A percentile compares a stretch with the other conserved stretches of the same genome.
Conservation (phyloP, 2,797 vertebrate genomes). For the Chiroxiphia lanceolata region DNA sequence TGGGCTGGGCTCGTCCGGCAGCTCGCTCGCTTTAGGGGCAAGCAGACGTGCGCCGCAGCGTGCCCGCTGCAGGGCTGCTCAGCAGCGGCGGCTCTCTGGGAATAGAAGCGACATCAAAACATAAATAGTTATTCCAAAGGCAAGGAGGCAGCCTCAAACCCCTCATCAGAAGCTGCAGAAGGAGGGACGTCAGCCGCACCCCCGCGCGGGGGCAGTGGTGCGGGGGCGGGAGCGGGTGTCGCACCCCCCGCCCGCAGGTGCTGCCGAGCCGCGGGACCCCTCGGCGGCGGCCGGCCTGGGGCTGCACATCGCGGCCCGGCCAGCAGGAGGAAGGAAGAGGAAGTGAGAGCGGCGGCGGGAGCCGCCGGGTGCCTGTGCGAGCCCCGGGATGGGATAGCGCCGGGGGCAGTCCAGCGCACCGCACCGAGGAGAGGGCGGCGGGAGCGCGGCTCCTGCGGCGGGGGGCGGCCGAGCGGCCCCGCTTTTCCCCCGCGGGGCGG, state of each 20-base stretch:
- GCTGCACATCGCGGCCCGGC: constrained; percentile 57
- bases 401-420: not conserved
- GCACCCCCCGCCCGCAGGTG: constrained; percentile 50
- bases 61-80: not conserved
- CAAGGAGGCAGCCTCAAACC: not conserved
- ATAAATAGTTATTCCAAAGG: not conserved
- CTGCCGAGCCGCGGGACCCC: not conserved
- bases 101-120: not conserved
- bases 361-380: not conserved
- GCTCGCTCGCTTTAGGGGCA: not conserved
- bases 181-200: not conserved
- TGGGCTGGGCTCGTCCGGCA: not conserved
- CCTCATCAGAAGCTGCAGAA: not conserved
- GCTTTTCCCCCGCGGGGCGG: not conserved
- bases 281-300: not conserved
- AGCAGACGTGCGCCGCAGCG: not conserved
- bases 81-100: not conserved
- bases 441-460: not conserved
- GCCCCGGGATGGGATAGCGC: constrained; percentile 33
- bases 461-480: not conserved
- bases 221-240: not conserved
- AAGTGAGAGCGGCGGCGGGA: constrained; percentile 69
- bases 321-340: constrained; percentile 79
- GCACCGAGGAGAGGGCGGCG: not conserved
- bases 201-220: not conserved